These are phyloP conservation scores for Aleiodes testaceus DNA, from an alignment of 2,888 invertebrate genomes.

Conservation along the genomic window DNA sequence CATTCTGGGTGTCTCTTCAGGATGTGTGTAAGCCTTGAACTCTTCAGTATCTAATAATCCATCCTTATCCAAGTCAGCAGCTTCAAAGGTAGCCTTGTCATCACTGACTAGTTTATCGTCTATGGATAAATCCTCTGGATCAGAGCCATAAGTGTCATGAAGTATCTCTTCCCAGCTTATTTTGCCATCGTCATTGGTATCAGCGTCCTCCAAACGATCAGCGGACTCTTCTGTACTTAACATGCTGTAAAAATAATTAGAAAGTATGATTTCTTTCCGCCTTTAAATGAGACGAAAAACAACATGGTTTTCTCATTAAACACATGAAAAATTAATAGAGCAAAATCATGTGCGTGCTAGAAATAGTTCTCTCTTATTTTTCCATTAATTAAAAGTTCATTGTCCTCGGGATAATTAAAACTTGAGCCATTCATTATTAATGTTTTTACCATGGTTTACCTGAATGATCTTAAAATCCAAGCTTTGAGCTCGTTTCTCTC, in stretches of 20 bases:
- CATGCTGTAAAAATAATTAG: conserved; percentile 75
- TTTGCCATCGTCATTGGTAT: conserved; percentile 85
- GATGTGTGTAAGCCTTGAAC: conserved; percentile 92
- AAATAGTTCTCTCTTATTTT: background rate
- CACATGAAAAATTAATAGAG: background rate
- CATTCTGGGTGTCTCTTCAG: conserved; percentile 95
- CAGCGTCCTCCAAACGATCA: conserved; percentile 89
- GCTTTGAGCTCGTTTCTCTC: conserved; percentile 88
- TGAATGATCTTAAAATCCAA: conserved; percentile 95
- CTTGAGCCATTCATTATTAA: too few species aligned
- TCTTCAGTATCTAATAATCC: conserved; percentile 84
- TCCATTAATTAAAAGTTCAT: background rate
- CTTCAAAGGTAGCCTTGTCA: conserved; percentile 89
- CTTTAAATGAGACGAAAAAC: too few species aligned
- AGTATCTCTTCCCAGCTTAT: conserved; percentile 94
- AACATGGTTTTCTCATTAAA: background rate
- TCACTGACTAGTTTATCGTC: conserved; percentile 80
- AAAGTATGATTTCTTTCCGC: too few species aligned
- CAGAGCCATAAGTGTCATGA: conserved; percentile 89
- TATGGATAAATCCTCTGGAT: conserved; percentile 75
- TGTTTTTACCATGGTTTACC: conserved; percentile 72
- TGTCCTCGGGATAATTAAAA: conserved; percentile 3
- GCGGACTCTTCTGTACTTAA: conserved; percentile 90
- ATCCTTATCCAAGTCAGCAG: conserved; percentile 90
- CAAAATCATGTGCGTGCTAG: background rate